phyloP scores from a whole-genome alignment of 2,113 vertebrate species.

The Erpornis zantholeuca region DNA sequence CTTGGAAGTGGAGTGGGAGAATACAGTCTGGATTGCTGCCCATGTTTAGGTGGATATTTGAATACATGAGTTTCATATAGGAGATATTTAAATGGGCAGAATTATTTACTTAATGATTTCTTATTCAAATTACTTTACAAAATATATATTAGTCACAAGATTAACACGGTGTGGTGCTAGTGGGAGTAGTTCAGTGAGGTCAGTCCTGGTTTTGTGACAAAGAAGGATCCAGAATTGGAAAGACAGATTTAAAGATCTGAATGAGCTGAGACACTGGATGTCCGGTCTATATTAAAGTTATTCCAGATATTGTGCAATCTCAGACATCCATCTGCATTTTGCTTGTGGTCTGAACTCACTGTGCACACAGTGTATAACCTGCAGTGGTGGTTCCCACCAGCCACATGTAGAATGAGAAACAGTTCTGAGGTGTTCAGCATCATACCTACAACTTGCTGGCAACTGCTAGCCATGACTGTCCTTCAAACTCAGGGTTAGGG shows the following conservation, averaged over 20 bases:
- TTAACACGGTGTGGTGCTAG: neutral
- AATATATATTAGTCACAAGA: neutral
- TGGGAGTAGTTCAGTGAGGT: neutral
- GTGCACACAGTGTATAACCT: neutral
- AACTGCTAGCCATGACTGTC: slow-evolving; percentile 1
- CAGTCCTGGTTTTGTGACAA: neutral
- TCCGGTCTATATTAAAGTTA: neutral
- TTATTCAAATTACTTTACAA: neutral
- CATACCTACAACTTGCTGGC: neutral
- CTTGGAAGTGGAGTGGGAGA: neutral
- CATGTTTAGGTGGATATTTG: neutral
- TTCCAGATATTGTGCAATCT: neutral
- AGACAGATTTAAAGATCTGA: neutral
- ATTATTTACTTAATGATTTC: neutral
- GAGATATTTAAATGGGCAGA: neutral
- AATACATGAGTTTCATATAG: neutral
- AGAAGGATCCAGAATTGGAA: neutral
- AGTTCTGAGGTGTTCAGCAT: neutral
- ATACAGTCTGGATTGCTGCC: neutral
- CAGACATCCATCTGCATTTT: neutral
- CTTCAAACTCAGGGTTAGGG: slow-evolving; percentile 13
- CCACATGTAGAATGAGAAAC: neutral
- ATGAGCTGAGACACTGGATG: neutral
- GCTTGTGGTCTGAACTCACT: neutral
- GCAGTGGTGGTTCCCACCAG: neutral